A percentile compares a stretch with the other conserved stretches of the same genome.
Evolutionary conservation across 1,140 invertebrate species (phyloP).

Genomic region (Propsilocerus akamusi): DNA sequence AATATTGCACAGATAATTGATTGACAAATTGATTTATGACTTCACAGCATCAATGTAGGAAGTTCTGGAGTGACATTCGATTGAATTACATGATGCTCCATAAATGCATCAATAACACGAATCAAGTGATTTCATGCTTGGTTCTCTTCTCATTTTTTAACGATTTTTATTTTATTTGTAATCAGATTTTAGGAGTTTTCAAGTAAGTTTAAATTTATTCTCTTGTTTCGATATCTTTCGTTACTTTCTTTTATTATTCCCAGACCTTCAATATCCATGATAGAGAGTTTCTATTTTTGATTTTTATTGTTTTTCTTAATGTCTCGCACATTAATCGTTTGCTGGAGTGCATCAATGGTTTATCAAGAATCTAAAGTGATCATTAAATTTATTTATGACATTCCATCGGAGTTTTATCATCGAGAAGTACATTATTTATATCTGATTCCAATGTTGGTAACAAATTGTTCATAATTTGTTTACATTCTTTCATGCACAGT

Average conservation of each 20-base stretch:
- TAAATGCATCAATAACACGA: neutral
- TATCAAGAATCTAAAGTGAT: neutral
- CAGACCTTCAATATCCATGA: neutral
- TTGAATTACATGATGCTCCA: neutral
- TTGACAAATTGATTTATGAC: too few relatives aligned
- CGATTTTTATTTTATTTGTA: neutral
- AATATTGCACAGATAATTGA: too few relatives aligned
- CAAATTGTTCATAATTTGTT: neutral
- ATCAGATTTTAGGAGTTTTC: neutral
- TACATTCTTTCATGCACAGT: neutral
- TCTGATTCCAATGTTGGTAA: neutral
- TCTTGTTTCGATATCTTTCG: neutral
- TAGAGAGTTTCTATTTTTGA: neutral
- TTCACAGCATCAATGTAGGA: neutral
- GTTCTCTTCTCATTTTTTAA: neutral
- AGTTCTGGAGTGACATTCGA: neutral
- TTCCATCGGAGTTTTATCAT: neutral
- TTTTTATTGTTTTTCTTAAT: neutral
- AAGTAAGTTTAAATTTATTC: neutral
- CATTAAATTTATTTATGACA: neutral
- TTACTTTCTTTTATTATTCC: neutral
- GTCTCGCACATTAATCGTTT: neutral
- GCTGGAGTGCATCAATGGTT: neutral
- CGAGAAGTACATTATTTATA: neutral
- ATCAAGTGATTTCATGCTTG: neutral